These are phyloP conservation scores for Silurus aristotelis DNA, from an alignment of 2,797 vertebrate species.

Conservation along the genomic window DNA sequence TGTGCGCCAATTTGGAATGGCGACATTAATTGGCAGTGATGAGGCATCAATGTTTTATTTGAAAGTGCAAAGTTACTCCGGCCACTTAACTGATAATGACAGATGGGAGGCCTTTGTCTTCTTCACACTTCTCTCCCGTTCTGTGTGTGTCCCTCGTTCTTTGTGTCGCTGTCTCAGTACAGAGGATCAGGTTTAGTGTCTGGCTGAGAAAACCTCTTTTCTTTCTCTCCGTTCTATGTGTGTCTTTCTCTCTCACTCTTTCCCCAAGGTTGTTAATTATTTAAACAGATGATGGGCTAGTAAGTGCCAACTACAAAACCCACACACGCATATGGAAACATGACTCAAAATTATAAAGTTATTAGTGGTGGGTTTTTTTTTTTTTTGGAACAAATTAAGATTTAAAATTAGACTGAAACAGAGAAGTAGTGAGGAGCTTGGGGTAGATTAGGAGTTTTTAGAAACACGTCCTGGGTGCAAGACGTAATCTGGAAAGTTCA, in stretches of 20 bases:
- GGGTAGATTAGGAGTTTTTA: not conserved
- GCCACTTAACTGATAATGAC: conserved; percentile 79
- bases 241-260: conserved; percentile 7
- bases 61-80: conserved; percentile 76
- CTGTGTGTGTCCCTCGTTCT: conserved; percentile 53
- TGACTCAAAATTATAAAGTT: conserved; percentile 3
- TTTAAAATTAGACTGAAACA: not conserved
- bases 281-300: conserved; percentile 56
- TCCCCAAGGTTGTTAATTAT: conserved; percentile 32
- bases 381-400: not conserved
- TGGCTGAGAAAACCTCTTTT: conserved; percentile 38
- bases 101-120: conserved; percentile 77
- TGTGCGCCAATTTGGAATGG: conserved; percentile 67
- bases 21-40: conserved; percentile 73
- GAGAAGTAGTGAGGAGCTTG: not conserved
- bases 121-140: conserved; percentile 75
- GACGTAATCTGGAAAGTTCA: not conserved
- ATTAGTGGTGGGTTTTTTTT: not conserved
- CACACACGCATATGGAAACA: conserved; percentile 19
- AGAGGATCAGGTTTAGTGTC: conserved; percentile 42
- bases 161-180: conserved; percentile 10
- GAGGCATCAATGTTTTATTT: conserved; percentile 77
- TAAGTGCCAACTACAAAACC: conserved; percentile 48
- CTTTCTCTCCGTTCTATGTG: not conserved
- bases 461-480: not conserved